phyloP scores from a whole-genome alignment of 2,888 invertebrate genomes.

The Stenichneumon culpator region DNA sequence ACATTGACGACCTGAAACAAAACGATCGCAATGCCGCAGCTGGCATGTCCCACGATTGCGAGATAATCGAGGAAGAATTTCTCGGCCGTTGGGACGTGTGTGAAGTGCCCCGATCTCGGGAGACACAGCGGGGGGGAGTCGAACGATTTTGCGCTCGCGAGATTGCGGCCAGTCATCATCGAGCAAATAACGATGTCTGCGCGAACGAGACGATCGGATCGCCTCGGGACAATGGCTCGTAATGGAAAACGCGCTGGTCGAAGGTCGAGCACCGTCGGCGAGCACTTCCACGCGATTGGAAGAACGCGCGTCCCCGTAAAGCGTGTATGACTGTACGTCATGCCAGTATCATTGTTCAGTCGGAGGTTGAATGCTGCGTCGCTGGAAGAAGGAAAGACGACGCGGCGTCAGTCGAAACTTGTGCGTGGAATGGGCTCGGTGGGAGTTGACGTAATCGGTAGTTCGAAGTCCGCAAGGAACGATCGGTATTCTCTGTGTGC shows the following conservation, averaged over 20 bases:
- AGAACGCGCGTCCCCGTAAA: slow-evolving; percentile 9
- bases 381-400: slow-evolving; percentile 1
- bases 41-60: neutral
- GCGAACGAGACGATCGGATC: slow-evolving; percentile 16
- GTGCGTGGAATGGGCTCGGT: slow-evolving; percentile 70
- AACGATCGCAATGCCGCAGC: neutral
- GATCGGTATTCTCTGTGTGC: slow-evolving; percentile 42
- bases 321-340: slow-evolving; percentile 1
- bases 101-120: neutral
- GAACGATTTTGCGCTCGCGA: neutral
- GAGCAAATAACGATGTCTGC: slow-evolving; percentile 25
- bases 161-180: slow-evolving; percentile 28
- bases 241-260: slow-evolving; percentile 75
- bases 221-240: slow-evolving; percentile 75
- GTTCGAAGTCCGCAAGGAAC: slow-evolving; percentile 54
- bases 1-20: neutral
- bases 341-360: neutral
- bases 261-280: slow-evolving; percentile 74
- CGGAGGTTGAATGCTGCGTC: neutral
- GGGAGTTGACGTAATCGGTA: slow-evolving; percentile 62
- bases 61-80: neutral
- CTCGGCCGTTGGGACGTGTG: neutral
- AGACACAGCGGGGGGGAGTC: neutral
- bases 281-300: slow-evolving; percentile 2
- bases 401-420: slow-evolving; percentile 78